These are phyloP conservation scores for Gadus chalcogrammus DNA, from an alignment of 2,113 vertebrate species.

Conservation along the genomic window DNA sequence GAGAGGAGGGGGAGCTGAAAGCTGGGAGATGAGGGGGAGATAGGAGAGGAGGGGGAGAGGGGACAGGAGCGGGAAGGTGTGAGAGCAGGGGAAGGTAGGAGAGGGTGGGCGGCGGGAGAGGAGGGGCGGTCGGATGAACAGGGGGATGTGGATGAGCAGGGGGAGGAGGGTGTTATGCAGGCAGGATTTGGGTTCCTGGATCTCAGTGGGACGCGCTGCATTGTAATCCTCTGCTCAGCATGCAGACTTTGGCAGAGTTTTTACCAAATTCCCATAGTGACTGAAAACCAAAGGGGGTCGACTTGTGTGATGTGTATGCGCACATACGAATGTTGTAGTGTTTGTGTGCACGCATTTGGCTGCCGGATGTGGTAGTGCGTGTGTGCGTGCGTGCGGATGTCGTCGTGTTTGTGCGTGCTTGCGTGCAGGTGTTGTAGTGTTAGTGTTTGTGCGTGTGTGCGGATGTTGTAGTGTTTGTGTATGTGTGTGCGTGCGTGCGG, in stretches of 20 bases:
- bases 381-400: constrained; percentile 12
- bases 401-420: constrained; percentile 8
- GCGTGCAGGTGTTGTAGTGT: neutral
- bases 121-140: neutral
- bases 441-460: constrained; percentile 16
- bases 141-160: constrained; percentile 21
- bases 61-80: neutral
- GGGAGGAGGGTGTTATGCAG: constrained; percentile 59
- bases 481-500: constrained; percentile 14
- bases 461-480: constrained; percentile 11
- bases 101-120: constrained; percentile 15
- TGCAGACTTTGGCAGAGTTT: constrained; percentile 61
- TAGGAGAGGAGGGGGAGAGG: constrained; percentile 9
- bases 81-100: constrained; percentile 11
- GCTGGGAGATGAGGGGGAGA: too few relatives aligned
- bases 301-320: constrained; percentile 14
- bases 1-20: too few relatives aligned
- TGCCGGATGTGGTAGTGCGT: neutral
- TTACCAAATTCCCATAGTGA: constrained; percentile 47
- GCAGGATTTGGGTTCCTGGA: constrained; percentile 58
- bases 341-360: constrained; percentile 5
- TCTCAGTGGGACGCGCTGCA: constrained; percentile 49
- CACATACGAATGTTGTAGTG: constrained; percentile 11
- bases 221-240: constrained; percentile 66
- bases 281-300: constrained; percentile 35